Evolutionary conservation across 2,888 invertebrate species (phyloP).

Genomic region (Synergus itoensis): DNA sequence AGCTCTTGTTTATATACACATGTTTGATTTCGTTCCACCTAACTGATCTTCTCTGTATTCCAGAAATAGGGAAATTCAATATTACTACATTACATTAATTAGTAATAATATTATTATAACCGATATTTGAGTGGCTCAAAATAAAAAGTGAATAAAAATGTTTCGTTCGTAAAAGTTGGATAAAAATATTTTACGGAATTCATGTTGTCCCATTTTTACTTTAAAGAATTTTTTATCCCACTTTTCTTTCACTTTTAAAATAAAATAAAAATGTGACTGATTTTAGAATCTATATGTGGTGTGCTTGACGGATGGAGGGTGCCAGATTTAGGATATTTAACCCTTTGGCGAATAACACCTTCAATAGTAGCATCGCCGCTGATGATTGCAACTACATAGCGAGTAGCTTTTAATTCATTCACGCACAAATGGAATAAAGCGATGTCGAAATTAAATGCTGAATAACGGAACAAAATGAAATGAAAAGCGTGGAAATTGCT

Average conservation of each 20-base stretch:
- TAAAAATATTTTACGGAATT: no score
- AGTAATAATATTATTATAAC: background rate
- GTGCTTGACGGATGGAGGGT: background rate
- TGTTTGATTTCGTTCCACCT: background rate
- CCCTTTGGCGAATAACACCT: background rate
- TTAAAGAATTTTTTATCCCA: no score
- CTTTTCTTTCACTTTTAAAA: no score
- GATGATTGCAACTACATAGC: slow-evolving; percentile 1
- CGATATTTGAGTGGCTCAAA: background rate
- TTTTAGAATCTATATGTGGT: background rate
- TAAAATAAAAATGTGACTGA: no score
- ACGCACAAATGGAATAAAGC: slow-evolving; percentile 35
- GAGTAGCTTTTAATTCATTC: slow-evolving; percentile 34
- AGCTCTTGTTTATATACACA: slow-evolving; percentile 5
- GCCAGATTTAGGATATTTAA: background rate
- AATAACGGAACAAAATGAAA: slow-evolving; percentile 48
- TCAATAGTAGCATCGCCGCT: background rate
- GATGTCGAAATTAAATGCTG: slow-evolving; percentile 44
- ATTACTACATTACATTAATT: background rate
- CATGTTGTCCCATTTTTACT: no score
- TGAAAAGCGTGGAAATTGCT: slow-evolving; percentile 51
- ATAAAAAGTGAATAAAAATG: no score
- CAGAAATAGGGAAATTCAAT: background rate
- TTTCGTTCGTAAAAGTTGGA: no score
- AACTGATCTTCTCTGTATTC: background rate